Percentiles rank a stretch among this genome's conserved stretches.
phyloP scores from a whole-genome alignment of 2,888 invertebrate genomes.

The Phytoseiulus persimilis region DNA sequence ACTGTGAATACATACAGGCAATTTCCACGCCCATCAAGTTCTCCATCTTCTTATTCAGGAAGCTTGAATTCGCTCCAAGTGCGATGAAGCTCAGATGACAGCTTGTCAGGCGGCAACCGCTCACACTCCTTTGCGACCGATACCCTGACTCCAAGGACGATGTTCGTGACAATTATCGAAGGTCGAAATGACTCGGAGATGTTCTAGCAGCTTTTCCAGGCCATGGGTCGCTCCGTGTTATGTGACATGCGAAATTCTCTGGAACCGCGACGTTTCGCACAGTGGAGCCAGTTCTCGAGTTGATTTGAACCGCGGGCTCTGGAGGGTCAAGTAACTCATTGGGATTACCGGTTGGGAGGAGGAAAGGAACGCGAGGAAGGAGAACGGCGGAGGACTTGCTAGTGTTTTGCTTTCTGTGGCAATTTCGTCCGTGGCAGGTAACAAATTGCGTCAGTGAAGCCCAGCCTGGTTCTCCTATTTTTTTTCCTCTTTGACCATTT shows the following conservation, averaged over 20 bases:
- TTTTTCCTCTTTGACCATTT: neutral
- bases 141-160: neutral
- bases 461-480: neutral
- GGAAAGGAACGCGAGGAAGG: neutral
- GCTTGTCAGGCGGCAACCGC: neutral
- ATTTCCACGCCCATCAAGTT: constrained; percentile 5
- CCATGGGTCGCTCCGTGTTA: too few relatives aligned
- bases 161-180: neutral
- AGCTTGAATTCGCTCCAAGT: neutral
- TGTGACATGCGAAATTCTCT: too few relatives aligned
- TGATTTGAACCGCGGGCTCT: too few relatives aligned
- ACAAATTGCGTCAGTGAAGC: neutral
- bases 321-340: too few relatives aligned
- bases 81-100: neutral
- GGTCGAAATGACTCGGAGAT: too few relatives aligned
- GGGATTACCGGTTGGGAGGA: neutral
- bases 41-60: neutral
- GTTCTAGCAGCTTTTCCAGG: too few relatives aligned
- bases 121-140: neutral
- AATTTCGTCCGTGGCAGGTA: neutral
- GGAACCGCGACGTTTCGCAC: too few relatives aligned
- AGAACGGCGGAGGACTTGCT: neutral
- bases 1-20: neutral
- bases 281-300: too few relatives aligned
- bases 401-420: neutral